phyloP scores from a whole-genome alignment of 2,113 vertebrate genomes.

The Illadopsis cleaveri region DNA sequence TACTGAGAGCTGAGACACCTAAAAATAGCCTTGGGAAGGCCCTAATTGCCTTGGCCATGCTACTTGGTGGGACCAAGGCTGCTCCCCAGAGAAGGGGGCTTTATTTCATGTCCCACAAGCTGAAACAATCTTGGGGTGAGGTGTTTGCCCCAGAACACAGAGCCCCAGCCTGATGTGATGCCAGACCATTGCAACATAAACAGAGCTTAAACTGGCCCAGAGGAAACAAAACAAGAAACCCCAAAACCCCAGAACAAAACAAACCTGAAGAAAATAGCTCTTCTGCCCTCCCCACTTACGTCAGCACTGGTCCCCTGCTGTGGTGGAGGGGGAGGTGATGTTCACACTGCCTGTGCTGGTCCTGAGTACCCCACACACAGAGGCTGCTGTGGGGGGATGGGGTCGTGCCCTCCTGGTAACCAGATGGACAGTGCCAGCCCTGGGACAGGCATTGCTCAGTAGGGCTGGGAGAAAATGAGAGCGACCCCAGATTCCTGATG shows the following conservation, averaged over 20 bases:
- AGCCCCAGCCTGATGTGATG: neutral
- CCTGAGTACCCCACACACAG: accelerated
- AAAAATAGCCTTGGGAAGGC: neutral
- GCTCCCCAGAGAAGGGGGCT: neutral
- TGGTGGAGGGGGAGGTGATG: neutral
- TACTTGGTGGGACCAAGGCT: neutral
- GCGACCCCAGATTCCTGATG: neutral
- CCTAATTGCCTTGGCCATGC: neutral
- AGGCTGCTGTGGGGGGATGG: accelerated
- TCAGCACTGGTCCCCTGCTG: neutral
- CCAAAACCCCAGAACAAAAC: conserved; percentile 56
- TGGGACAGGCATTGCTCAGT: neutral
- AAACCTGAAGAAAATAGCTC: conserved; percentile 23
- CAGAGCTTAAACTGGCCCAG: neutral
- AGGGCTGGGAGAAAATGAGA: neutral
- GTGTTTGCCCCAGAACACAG: neutral
- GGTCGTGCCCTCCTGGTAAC: accelerated
- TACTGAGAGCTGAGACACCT: neutral
- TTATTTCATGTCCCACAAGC: neutral
- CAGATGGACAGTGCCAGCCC: neutral
- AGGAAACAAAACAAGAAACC: conserved; percentile 46
- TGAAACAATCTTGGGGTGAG: neutral
- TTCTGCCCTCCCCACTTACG: neutral
- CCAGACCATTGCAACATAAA: neutral
- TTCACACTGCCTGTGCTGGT: neutral